Evolutionary conservation across 2,113 vertebrate genomes (phyloP).

Genomic region (Acanthisitta chloris): DNA sequence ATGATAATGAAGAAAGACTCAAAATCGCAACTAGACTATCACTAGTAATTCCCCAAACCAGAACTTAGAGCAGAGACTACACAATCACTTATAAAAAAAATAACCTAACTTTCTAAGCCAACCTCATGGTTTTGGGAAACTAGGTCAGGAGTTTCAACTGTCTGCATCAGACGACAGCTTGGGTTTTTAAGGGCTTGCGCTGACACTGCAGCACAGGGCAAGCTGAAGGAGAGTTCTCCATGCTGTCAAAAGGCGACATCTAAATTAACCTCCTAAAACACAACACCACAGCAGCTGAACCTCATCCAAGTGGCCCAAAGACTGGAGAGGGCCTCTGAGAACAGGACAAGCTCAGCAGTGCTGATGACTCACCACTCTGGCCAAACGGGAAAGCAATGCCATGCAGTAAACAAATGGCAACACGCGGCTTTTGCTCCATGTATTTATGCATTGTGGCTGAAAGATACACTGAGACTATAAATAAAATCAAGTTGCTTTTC

Average conservation of each 20-base stretch:
- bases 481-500: background rate
- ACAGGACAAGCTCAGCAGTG: fast-evolving
- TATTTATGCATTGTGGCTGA: background rate
- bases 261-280: background rate
- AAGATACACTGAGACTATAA: background rate
- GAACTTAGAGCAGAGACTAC: background rate
- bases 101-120: background rate
- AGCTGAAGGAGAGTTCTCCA: background rate
- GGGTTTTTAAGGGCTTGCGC: background rate
- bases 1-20: background rate
- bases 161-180: background rate
- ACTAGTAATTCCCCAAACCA: background rate
- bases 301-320: background rate
- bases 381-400: background rate
- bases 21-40: background rate
- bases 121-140: background rate
- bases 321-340: background rate
- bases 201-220: background rate
- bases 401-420: background rate
- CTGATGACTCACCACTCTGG: background rate
- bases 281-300: background rate
- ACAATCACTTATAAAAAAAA: background rate
- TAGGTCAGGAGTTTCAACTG: background rate
- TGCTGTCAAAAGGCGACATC: background rate
- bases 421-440: background rate